Evolutionary conservation across 2,888 invertebrate genomes (phyloP).

Genomic region (Drosophila paracracens): DNA sequence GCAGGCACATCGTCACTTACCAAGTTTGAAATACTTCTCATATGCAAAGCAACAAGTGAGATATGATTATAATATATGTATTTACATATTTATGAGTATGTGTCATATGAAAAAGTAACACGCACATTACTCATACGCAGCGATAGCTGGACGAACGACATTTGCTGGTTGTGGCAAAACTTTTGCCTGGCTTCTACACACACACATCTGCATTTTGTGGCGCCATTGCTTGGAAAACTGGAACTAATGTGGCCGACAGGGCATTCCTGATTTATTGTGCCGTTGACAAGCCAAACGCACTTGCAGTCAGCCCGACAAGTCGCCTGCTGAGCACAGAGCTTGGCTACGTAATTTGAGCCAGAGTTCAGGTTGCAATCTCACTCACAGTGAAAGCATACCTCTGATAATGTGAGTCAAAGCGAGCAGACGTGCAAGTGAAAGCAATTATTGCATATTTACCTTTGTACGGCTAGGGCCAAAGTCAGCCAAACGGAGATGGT

Average conservation of each 20-base stretch:
- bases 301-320: slow-evolving; percentile 16
- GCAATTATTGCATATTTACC: slow-evolving; percentile 84
- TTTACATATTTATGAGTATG: not conserved
- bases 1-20: not conserved
- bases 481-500: slow-evolving; percentile 98
- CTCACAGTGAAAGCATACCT: not conserved
- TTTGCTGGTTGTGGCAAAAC: not conserved
- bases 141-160: slow-evolving; percentile 31
- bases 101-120: not conserved
- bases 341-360: not conserved
- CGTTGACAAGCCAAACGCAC: slow-evolving; percentile 68
- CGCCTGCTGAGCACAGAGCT: not conserved
- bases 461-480: slow-evolving; percentile 94
- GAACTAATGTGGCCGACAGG: slow-evolving; percentile 11
- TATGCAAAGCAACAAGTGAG: slow-evolving; percentile 4
- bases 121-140: slow-evolving; percentile 61
- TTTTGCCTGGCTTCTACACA: not conserved
- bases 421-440: not conserved
- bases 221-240: not conserved
- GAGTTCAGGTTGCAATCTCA: slow-evolving; percentile 1
- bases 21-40: not conserved
- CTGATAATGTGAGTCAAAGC: not conserved
- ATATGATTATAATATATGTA: not conserved
- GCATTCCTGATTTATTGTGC: slow-evolving; percentile 62
- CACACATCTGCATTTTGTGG: not conserved